Evolutionary conservation across 2,113 vertebrate genomes (phyloP).

Genomic region (Pipra filicauda): DNA sequence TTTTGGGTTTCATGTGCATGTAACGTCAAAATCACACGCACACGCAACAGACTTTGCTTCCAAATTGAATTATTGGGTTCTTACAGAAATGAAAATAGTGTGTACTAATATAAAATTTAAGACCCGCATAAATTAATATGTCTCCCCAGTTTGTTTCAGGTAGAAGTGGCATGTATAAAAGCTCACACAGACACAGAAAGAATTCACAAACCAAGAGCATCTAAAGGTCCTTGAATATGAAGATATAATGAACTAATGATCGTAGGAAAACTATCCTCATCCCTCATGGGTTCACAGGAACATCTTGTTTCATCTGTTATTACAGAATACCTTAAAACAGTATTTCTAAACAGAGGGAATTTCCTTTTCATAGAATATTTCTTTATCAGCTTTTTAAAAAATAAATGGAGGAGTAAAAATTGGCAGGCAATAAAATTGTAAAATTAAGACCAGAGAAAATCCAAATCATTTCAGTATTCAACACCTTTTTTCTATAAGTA

Average conservation of each 20-base stretch:
- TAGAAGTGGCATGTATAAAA: neutral
- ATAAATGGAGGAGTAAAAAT: neutral
- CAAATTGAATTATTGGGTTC: neutral
- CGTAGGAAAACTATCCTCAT: neutral
- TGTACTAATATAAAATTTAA: neutral
- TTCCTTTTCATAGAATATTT: neutral
- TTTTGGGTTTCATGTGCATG: neutral
- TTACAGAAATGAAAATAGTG: neutral
- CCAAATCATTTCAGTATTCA: neutral
- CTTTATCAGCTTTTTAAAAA: neutral
- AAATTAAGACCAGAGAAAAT: neutral
- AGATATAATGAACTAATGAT: neutral
- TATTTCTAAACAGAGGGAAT: neutral
- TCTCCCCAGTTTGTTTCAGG: neutral
- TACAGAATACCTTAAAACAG: neutral
- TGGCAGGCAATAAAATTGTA: neutral
- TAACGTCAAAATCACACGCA: neutral
- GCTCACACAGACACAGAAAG: neutral
- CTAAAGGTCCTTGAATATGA: neutral
- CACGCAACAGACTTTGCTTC: neutral
- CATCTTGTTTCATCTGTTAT: neutral
- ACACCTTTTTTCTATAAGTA: neutral
- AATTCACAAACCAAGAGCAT: accelerated
- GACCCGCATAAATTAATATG: neutral
- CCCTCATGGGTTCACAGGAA: neutral